Evolutionary conservation across 2,888 invertebrate genomes (phyloP).

Genomic region (Tubulanus polymorphus): DNA sequence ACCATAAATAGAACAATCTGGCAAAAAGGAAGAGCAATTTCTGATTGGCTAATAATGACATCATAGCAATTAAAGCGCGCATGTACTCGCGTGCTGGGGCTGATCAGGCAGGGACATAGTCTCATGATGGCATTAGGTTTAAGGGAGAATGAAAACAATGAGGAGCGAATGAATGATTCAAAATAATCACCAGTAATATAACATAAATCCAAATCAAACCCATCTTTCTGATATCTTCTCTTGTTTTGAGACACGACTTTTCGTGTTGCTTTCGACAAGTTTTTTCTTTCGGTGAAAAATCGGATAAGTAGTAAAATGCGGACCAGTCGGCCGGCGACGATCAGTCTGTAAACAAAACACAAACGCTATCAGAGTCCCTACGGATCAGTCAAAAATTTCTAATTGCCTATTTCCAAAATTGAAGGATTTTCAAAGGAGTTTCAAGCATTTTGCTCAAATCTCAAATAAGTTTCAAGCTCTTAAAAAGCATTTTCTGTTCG

Average conservation of each 20-base stretch:
- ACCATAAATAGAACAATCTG: no score
- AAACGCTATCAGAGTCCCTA: neutral
- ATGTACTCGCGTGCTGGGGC: no score
- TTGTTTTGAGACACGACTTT: constrained; percentile 57
- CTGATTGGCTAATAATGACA: no score
- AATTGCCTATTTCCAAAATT: neutral
- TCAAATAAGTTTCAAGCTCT: no score
- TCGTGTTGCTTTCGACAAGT: constrained; percentile 51
- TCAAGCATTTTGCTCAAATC: no score
- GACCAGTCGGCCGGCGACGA: constrained; percentile 47
- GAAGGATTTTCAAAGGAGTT: no score
- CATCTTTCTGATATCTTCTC: constrained; percentile 55
- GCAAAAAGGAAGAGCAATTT: no score
- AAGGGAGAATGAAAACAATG: no score
- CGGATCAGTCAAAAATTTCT: neutral
- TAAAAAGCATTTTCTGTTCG: no score
- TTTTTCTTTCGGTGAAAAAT: constrained; percentile 50
- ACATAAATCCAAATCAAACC: constrained; percentile 57
- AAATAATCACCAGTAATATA: constrained; percentile 56
- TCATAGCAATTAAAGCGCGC: no score
- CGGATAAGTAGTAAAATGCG: constrained; percentile 50
- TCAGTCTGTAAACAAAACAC: constrained; percentile 27
- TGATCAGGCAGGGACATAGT: no score
- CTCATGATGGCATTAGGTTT: no score
- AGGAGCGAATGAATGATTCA: neutral